Evolutionary conservation across 2,113 vertebrate genomes (phyloP).

Genomic region (Entosphenus tridentatus): DNA sequence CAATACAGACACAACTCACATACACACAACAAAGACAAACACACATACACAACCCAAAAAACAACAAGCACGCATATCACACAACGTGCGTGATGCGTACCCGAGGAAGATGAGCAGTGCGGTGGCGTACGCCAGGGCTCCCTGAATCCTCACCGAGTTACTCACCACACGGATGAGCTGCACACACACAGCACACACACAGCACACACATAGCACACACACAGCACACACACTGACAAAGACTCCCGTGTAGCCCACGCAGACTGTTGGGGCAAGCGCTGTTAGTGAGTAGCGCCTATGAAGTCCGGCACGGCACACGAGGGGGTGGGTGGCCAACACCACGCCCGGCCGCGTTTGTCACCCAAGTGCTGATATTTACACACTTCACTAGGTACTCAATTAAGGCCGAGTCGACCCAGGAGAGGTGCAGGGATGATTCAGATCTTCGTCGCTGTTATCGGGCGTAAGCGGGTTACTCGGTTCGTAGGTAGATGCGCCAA

Average conservation of each 20-base stretch:
- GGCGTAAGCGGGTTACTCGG: too few species aligned
- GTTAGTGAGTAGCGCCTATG: background rate
- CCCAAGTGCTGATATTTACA: too few species aligned
- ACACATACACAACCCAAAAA: background rate
- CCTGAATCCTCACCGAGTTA: conserved; percentile 77
- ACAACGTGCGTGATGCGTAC: conserved; percentile 26
- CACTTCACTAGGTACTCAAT: too few species aligned
- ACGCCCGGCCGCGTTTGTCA: background rate
- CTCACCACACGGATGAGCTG: conserved; percentile 82
- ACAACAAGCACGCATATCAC: conserved; percentile 1
- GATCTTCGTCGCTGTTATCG: too few species aligned
- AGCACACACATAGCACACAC: background rate
- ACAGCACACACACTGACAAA: background rate
- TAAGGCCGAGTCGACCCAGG: too few species aligned
- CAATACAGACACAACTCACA: conserved; percentile 1
- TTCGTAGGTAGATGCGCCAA: too few species aligned
- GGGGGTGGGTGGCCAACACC: background rate
- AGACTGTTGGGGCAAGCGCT: background rate
- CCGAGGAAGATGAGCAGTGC: conserved; percentile 76
- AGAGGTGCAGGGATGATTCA: too few species aligned
- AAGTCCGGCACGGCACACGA: background rate
- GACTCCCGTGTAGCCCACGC: background rate
- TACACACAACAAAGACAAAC: background rate
- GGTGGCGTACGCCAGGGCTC: conserved; percentile 55
- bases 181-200: conserved; percentile 10